Conservation (phyloP, 2,888 invertebrate species). For the Petrolisthes manimaculis region DNA sequence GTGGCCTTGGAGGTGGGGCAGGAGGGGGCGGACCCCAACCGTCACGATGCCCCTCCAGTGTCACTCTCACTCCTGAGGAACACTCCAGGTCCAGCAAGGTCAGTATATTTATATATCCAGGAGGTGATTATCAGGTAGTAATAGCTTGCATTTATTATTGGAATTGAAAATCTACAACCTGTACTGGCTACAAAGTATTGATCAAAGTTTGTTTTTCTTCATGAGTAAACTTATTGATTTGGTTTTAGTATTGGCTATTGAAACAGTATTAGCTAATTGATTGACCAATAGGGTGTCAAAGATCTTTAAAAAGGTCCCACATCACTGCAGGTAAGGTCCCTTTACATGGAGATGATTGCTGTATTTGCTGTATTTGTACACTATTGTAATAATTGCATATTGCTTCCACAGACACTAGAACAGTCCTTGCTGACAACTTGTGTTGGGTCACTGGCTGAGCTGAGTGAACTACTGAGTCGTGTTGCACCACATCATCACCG, state of each 20-base stretch:
- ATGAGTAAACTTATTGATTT: no score
- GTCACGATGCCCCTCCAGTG: constrained; percentile 63
- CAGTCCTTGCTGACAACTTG: constrained; percentile 87
- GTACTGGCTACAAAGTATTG: no score
- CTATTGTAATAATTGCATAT: no score
- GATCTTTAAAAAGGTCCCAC: no score
- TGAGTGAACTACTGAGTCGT: constrained; percentile 78
- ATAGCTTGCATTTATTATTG: neutral
- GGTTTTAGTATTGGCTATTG: no score
- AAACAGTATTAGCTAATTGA: no score
- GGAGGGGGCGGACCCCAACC: constrained; percentile 19
- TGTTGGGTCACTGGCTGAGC: constrained; percentile 85
- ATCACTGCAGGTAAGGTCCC: no score
- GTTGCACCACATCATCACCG: constrained; percentile 71
- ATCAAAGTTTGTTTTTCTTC: no score
- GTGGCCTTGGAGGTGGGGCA: constrained; percentile 4
- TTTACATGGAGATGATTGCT: no score
- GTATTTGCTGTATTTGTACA: no score
- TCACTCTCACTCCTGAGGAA: constrained; percentile 61
- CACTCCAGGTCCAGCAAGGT: constrained; percentile 60
- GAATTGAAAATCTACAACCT: no score
- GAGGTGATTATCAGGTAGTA: neutral
- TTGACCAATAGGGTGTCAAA: no score
- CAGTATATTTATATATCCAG: neutral
- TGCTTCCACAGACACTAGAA: constrained; percentile 72